A percentile compares a stretch with the other conserved stretches of the same genome.
Evolutionary conservation across 2,797 vertebrate species (phyloP).

Genomic region (Cercopithecus petaurista): DNA sequence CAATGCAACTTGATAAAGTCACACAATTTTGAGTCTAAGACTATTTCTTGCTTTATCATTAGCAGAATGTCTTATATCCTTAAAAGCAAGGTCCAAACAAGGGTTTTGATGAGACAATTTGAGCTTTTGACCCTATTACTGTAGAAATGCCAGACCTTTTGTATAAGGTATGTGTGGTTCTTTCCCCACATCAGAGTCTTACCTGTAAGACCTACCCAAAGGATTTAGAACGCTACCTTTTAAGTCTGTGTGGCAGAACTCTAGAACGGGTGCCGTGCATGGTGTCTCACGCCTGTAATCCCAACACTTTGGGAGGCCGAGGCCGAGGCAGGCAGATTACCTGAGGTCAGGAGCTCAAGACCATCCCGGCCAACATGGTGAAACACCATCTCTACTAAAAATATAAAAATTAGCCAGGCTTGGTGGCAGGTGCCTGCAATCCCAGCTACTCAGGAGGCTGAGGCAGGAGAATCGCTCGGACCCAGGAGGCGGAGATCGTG

Average conservation of each 20-base stretch:
- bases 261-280: not conserved
- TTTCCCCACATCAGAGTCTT: not conserved
- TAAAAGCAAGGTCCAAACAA: not conserved
- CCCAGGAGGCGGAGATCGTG: too few relatives aligned
- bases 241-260: not conserved
- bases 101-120: not conserved
- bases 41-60: not conserved
- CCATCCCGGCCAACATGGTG: not conserved
- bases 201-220: not conserved
- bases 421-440: not conserved
- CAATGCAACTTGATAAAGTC: not conserved
- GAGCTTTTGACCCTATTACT: not conserved
- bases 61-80: not conserved
- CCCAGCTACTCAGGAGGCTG: not conserved
- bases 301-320: not conserved
- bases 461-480: not conserved
- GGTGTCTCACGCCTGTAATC: not conserved
- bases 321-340: not conserved
- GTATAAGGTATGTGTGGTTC: not conserved
- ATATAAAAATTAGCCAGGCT: not conserved
- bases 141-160: not conserved
- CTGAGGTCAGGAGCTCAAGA: not conserved
- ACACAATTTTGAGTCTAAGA: not conserved
- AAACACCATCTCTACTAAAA: not conserved
- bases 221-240: not conserved